phyloP scores from a whole-genome alignment of 2,888 invertebrate species.

The Noctua comes region DNA sequence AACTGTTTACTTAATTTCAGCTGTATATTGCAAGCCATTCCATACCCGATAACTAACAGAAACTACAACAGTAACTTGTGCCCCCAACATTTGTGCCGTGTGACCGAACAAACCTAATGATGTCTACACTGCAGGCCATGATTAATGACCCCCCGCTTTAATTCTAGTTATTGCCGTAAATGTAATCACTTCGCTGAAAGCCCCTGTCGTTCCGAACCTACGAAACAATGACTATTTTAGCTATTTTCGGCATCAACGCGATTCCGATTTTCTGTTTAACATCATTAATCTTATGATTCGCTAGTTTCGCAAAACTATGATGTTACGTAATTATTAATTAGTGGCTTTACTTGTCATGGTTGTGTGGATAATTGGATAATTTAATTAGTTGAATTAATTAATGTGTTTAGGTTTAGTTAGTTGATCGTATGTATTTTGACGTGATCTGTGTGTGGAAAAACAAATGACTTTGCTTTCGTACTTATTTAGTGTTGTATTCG shows the following conservation, averaged over 20 bases:
- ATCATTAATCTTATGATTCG: conserved; percentile 75
- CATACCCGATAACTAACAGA: conserved; percentile 21
- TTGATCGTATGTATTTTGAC: not conserved
- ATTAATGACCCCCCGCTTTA: conserved; percentile 79
- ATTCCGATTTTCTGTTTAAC: conserved; percentile 57
- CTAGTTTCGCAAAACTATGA: conserved; percentile 63
- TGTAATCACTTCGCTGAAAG: conserved; percentile 78
- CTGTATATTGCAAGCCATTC: conserved; percentile 5
- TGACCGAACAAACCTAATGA: conserved; percentile 78
- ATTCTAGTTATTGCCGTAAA: conserved; percentile 81
- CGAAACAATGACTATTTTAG: conserved; percentile 70
- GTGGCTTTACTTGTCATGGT: conserved; percentile 45
- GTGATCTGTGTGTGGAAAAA: conserved; percentile 9
- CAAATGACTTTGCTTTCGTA: not conserved
- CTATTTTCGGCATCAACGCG: conserved; percentile 62
- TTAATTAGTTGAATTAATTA: conserved; percentile 44
- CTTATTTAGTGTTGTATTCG: not conserved
- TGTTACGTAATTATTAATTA: conserved; percentile 58
- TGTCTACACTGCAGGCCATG: conserved; percentile 72
- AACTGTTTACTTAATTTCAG: not conserved
- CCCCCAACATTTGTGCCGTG: conserved; percentile 61
- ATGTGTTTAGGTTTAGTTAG: conserved; percentile 11
- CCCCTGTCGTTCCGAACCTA: conserved; percentile 35
- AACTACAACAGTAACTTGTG: conserved; percentile 18
- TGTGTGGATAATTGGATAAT: conserved; percentile 39